Evolutionary conservation across 2,888 invertebrate genomes (phyloP).

Genomic region (Andrena haemorrhoa): DNA sequence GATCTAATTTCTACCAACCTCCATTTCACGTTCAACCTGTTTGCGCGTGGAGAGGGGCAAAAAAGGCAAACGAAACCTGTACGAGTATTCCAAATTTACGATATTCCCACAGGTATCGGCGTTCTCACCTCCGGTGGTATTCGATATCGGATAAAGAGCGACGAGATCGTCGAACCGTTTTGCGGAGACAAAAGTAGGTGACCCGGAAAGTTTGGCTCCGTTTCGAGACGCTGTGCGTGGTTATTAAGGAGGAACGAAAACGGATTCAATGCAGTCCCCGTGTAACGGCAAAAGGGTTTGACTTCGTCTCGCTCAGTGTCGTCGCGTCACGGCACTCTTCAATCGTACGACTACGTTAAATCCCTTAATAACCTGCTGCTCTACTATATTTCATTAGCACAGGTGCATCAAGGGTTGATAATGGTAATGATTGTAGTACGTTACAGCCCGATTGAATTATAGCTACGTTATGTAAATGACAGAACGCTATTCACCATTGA

Average conservation of each 20-base stretch:
- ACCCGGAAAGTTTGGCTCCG: background rate
- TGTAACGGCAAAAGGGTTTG: slow-evolving; percentile 2
- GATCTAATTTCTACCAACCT: slow-evolving; percentile 6
- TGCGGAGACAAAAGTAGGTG: background rate
- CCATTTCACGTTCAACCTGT: background rate
- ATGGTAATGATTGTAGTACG: background rate
- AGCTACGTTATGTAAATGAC: background rate
- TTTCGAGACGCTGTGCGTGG: background rate
- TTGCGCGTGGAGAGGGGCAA: background rate
- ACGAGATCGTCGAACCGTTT: background rate
- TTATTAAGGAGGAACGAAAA: background rate
- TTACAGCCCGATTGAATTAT: background rate
- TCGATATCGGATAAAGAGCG: slow-evolving; percentile 9
- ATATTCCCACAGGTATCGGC: too few relatives aligned
- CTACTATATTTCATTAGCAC: background rate
- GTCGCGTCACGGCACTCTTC: background rate
- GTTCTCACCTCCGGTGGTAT: background rate
- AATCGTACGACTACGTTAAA: background rate
- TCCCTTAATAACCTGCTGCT: background rate
- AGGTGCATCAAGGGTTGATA: background rate
- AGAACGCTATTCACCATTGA: background rate
- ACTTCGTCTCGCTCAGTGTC: background rate
- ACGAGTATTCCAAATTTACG: slow-evolving; percentile 3
- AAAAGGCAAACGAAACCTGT: background rate
- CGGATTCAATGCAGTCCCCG: too few relatives aligned